Evolutionary conservation across 2,113 vertebrate genomes (phyloP).

Genomic region (Monopterus albus): DNA sequence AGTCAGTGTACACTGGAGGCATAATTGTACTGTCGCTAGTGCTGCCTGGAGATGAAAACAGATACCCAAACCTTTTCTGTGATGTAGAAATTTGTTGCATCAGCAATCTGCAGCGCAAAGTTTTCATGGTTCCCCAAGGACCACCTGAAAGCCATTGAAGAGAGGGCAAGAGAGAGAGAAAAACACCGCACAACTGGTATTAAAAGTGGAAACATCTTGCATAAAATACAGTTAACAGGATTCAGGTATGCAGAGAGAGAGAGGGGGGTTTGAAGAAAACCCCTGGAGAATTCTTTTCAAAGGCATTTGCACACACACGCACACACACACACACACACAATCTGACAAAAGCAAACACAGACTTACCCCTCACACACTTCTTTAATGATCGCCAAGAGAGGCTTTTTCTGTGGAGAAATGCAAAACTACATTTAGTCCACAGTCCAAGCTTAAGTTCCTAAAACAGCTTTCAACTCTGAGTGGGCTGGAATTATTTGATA

Average conservation of each 20-base stretch:
- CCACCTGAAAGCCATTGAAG: slow-evolving; percentile 85
- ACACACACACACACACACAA: neutral
- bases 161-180: too few species aligned
- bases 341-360: neutral
- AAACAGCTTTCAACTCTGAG: slow-evolving; percentile 48
- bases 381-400: slow-evolving; percentile 96
- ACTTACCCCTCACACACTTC: slow-evolving; percentile 99
- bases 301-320: neutral
- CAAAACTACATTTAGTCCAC: slow-evolving; percentile 56
- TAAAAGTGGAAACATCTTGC: slow-evolving; percentile 31
- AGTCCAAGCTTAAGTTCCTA: slow-evolving; percentile 20
- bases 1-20: neutral
- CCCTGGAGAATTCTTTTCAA: slow-evolving; percentile 19
- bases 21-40: neutral
- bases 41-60: neutral
- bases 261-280: slow-evolving; percentile 1
- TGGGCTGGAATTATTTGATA: slow-evolving; percentile 56
- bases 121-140: slow-evolving; percentile 91
- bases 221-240: slow-evolving; percentile 29
- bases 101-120: slow-evolving; percentile 93
- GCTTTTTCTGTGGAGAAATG: slow-evolving; percentile 90
- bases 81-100: slow-evolving; percentile 95
- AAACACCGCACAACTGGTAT: slow-evolving; percentile 19
- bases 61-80: slow-evolving; percentile 91
- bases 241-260: neutral